Percentiles rank a stretch among this genome's conserved stretches.
Conservation (phyloP, 1,140 invertebrate genomes). For the Diprion similis region DNA sequence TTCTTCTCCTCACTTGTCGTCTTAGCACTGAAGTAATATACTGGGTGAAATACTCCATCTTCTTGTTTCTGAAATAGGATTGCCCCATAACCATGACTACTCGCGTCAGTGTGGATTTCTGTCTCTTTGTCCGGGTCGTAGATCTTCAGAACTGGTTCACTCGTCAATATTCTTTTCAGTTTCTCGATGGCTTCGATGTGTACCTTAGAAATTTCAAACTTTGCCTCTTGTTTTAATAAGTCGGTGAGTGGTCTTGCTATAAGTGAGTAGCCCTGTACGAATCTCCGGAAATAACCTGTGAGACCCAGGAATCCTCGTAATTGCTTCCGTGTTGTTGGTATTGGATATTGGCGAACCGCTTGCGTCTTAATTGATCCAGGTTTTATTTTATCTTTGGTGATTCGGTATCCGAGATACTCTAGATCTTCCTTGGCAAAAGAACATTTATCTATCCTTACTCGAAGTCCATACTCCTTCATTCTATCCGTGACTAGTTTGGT, state of each 20-base stretch:
- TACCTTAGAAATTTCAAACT: constrained; percentile 19
- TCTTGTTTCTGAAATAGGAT: constrained; percentile 39
- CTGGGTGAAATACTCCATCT: constrained; percentile 38
- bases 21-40: constrained; percentile 53
- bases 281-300: constrained; percentile 48
- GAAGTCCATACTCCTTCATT: neutral
- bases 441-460: neutral
- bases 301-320: constrained; percentile 34
- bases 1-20: constrained; percentile 48
- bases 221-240: constrained; percentile 38
- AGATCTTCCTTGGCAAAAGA: neutral
- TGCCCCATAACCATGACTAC: constrained; percentile 38
- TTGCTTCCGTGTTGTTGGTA: neutral
- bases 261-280: constrained; percentile 39
- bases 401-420: neutral
- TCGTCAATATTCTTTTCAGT: neutral
- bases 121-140: constrained; percentile 33
- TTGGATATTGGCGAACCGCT: neutral
- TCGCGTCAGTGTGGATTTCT: constrained; percentile 41
- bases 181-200: neutral
- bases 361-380: neutral
- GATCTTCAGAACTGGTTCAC: constrained; percentile 33
- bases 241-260: constrained; percentile 47
- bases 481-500: neutral
- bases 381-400: neutral